A percentile compares a stretch with the other conserved stretches of the same genome.
These are phyloP conservation scores for Mythimna vitellina DNA, from an alignment of 2,888 invertebrate species.

Conservation along the genomic window DNA sequence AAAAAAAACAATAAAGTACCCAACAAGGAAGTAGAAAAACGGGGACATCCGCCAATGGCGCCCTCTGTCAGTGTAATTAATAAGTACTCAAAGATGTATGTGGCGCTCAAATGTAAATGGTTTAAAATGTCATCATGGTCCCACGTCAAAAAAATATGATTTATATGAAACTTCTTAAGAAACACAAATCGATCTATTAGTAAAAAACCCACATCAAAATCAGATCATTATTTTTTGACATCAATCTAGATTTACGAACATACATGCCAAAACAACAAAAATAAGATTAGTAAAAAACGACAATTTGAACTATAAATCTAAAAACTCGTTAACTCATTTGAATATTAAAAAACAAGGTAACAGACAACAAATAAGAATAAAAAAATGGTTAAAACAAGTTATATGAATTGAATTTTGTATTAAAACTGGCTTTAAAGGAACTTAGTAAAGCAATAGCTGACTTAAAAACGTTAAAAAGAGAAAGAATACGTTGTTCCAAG, in stretches of 20 bases:
- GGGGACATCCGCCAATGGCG: not conserved
- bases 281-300: constrained; percentile 46
- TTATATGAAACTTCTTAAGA: not conserved
- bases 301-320: constrained; percentile 59
- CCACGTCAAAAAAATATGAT: not conserved
- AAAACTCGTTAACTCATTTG: constrained; percentile 54
- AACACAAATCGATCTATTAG: constrained; percentile 25
- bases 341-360: constrained; percentile 51
- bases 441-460: constrained; percentile 19
- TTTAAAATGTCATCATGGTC: not conserved
- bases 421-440: constrained; percentile 25
- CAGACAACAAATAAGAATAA: constrained; percentile 30
- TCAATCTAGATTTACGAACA: constrained; percentile 38
- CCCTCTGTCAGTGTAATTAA: not conserved
- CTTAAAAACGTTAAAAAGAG: constrained; percentile 9
- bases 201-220: constrained; percentile 33
- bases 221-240: constrained; percentile 22
- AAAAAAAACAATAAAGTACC: too few relatives aligned
- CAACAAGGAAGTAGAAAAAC: too few relatives aligned
- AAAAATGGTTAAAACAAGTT: constrained; percentile 26
- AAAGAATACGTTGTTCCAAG: not conserved
- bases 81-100: not conserved
- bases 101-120: not conserved
- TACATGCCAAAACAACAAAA: constrained; percentile 55
- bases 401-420: constrained; percentile 21